Conservation (phyloP, 1,140 invertebrate genomes). For the Drosophila parabipectinata region DNA sequence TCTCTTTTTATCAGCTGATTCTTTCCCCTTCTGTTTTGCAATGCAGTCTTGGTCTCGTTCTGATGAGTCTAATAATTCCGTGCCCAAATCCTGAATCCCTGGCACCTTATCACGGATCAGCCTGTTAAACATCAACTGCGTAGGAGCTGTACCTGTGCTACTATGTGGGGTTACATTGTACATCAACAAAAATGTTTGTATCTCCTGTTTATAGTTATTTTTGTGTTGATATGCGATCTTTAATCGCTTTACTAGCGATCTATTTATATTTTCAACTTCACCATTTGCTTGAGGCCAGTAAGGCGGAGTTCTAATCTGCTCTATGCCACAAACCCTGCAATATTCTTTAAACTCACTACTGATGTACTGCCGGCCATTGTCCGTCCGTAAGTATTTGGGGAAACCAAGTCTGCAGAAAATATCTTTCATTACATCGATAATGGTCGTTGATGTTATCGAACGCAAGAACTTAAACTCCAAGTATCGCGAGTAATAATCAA, state of each 20-base stretch:
- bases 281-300: slow-evolving; percentile 47
- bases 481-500: slow-evolving; percentile 15
- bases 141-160: slow-evolving; percentile 39
- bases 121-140: slow-evolving; percentile 45
- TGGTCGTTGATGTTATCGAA: slow-evolving; percentile 18
- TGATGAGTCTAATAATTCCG: slow-evolving; percentile 19
- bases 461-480: neutral
- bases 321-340: neutral
- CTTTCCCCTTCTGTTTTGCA: too few relatives aligned
- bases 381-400: too few relatives aligned
- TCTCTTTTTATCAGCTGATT: too few relatives aligned
- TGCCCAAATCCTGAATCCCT: slow-evolving; percentile 21
- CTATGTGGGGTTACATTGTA: slow-evolving; percentile 56
- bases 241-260: slow-evolving; percentile 30
- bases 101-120: slow-evolving; percentile 40
- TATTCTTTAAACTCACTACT: slow-evolving; percentile 36
- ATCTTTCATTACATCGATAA: slow-evolving; percentile 14
- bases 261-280: slow-evolving; percentile 53
- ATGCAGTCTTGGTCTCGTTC: slow-evolving; percentile 26
- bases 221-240: slow-evolving; percentile 8
- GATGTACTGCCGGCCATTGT: slow-evolving; percentile 16
- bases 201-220: slow-evolving; percentile 28
- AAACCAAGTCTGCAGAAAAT: slow-evolving; percentile 4
- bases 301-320: too few relatives aligned
- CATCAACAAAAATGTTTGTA: slow-evolving; percentile 32